A percentile compares a stretch with the other conserved stretches of the same genome.
Evolutionary conservation across 2,888 invertebrate genomes (phyloP).

Genomic region (Sarcophaga rosellei): DNA sequence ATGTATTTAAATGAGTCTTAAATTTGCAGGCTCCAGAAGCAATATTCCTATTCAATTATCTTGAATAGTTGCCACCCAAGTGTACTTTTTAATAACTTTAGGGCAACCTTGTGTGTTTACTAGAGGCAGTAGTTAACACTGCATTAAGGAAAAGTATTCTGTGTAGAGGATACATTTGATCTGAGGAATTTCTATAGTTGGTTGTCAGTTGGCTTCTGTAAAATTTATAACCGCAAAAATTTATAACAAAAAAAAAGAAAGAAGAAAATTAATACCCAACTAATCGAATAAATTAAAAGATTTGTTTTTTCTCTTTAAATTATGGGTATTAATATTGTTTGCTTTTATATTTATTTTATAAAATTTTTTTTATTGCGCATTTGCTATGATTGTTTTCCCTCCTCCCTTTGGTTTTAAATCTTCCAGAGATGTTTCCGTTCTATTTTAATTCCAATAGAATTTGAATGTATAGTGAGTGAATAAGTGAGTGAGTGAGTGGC

Average conservation of each 20-base stretch:
- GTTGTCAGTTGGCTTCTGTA: too few species aligned
- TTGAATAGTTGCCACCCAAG: too few species aligned
- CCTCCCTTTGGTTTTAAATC: not conserved
- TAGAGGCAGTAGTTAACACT: too few species aligned
- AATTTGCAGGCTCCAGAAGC: too few species aligned
- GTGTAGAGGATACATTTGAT: too few species aligned
- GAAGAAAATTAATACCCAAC: not conserved
- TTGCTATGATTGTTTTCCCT: not conserved
- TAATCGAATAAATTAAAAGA: constrained; percentile 1
- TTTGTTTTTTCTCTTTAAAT: not conserved
- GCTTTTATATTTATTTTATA: not conserved
- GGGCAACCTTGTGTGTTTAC: too few species aligned
- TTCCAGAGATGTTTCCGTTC: not conserved
- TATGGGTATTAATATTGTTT: not conserved
- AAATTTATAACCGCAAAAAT: not conserved
- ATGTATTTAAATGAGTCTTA: too few species aligned
- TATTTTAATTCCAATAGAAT: constrained; percentile 27
- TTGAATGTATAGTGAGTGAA: constrained; percentile 9
- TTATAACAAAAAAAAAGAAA: not conserved
- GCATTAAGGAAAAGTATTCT: too few species aligned
- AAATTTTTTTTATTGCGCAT: not conserved
- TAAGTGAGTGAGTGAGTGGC: not conserved
- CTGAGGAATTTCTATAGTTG: too few species aligned
- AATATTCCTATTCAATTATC: too few species aligned
- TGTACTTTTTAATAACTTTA: too few species aligned